These are phyloP conservation scores for Atopsyche davidsoni DNA, from an alignment of 1,140 invertebrate species.

Conservation along the genomic window DNA sequence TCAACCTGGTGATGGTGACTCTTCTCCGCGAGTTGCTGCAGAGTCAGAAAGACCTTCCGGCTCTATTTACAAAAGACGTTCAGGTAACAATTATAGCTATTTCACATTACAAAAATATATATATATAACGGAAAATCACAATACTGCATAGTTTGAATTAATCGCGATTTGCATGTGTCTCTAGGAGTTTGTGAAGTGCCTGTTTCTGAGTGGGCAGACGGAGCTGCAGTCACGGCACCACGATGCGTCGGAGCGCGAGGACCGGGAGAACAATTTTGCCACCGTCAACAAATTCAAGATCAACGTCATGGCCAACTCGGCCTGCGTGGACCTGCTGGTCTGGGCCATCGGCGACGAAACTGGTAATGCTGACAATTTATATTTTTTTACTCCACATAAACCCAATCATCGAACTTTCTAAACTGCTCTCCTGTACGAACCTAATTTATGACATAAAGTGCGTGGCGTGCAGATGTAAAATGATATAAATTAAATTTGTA, in stretches of 20 bases:
- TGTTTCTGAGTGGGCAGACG: constrained; percentile 89
- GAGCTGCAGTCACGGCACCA: constrained; percentile 81
- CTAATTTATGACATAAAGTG: not conserved
- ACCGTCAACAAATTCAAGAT: constrained; percentile 89
- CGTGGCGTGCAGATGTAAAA: no score
- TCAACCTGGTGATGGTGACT: constrained; percentile 90
- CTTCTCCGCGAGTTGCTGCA: constrained; percentile 86
- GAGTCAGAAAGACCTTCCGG: constrained; percentile 81
- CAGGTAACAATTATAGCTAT: constrained; percentile 51
- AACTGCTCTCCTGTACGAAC: not conserved
- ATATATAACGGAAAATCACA: not conserved
- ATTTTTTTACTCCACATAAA: not conserved
- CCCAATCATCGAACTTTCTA: not conserved
- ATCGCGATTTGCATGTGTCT: constrained; percentile 5
- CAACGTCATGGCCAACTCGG: constrained; percentile 94
- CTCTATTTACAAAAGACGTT: constrained; percentile 88
- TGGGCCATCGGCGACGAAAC: constrained; percentile 97
- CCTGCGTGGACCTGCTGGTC: constrained; percentile 93
- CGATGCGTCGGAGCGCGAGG: constrained; percentile 73
- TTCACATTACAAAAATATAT: not conserved
- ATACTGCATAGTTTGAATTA: no score
- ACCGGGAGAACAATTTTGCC: constrained; percentile 68
- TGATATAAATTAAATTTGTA: no score
- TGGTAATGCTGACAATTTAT: constrained; percentile 53
- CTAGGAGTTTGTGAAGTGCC: constrained; percentile 61